Conservation (phyloP, 2,113 vertebrate species). For the Prietella phreatophila region DNA sequence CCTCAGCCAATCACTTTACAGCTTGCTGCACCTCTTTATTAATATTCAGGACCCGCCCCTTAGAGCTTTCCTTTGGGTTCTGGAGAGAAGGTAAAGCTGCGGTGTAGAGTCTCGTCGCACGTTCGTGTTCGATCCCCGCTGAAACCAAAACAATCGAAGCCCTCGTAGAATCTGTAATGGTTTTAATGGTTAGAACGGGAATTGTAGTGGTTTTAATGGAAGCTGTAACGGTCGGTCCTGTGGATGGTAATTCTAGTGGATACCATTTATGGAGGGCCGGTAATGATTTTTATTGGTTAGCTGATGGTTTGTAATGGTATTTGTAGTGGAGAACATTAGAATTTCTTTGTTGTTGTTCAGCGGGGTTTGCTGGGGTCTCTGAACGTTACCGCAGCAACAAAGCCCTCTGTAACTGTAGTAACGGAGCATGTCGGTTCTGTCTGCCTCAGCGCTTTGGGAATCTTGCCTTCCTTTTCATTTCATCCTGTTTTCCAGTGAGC, state of each 20-base stretch:
- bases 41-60: not conserved
- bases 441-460: not conserved
- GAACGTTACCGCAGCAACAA: not conserved
- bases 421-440: not conserved
- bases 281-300: no score
- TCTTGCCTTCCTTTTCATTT: slow-evolving; percentile 7
- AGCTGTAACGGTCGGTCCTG: no score
- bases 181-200: no score
- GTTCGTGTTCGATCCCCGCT: not conserved
- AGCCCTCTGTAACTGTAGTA: not conserved
- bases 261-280: no score
- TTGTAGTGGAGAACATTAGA: no score
- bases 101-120: not conserved
- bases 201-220: no score
- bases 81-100: not conserved
- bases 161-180: no score
- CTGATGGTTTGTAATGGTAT: no score
- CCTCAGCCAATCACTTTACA: not conserved
- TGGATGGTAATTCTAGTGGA: no score
- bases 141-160: no score
- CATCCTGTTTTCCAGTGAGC: not conserved
- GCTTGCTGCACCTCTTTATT: not conserved
- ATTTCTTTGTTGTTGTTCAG: no score
- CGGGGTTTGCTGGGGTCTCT: not conserved
- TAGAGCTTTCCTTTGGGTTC: not conserved